These are phyloP conservation scores for Poeciliopsis gracilis DNA, from an alignment of 2,797 vertebrate genomes.

Conservation along the genomic window DNA sequence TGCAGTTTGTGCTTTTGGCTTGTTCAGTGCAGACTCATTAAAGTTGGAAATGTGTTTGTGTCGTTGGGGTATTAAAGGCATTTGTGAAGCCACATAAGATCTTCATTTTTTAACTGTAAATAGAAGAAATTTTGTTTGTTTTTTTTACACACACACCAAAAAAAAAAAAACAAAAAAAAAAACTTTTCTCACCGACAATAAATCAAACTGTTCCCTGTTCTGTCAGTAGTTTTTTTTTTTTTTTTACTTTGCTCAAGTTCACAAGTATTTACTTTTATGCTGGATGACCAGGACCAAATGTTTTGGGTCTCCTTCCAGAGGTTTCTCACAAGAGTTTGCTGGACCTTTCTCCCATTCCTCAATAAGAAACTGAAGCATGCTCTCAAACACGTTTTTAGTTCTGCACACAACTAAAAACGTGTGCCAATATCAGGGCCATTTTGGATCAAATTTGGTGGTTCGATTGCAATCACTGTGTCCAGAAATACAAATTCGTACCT, in stretches of 20 bases:
- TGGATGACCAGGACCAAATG: not conserved
- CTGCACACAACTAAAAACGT: not conserved
- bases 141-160: not conserved
- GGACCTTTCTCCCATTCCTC: not conserved
- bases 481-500: not conserved
- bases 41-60: conserved; percentile 63
- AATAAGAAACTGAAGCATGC: not conserved
- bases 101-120: not conserved
- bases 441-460: not conserved
- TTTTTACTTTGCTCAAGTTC: not conserved
- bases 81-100: conserved; percentile 36
- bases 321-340: not conserved
- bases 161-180: not conserved
- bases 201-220: not conserved
- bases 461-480: not conserved
- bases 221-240: not conserved
- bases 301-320: not conserved
- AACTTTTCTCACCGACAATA: not conserved
- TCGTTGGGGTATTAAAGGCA: conserved; percentile 49
- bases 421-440: not conserved
- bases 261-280: not conserved
- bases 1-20: conserved; percentile 3
- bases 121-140: too few species aligned
- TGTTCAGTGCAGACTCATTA: conserved; percentile 6
- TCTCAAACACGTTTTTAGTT: not conserved